Evolutionary conservation across 2,797 vertebrate genomes (phyloP), one percentile per base, ranked within the genome.

Genomic region (Manis crassicaudata): DNA sequence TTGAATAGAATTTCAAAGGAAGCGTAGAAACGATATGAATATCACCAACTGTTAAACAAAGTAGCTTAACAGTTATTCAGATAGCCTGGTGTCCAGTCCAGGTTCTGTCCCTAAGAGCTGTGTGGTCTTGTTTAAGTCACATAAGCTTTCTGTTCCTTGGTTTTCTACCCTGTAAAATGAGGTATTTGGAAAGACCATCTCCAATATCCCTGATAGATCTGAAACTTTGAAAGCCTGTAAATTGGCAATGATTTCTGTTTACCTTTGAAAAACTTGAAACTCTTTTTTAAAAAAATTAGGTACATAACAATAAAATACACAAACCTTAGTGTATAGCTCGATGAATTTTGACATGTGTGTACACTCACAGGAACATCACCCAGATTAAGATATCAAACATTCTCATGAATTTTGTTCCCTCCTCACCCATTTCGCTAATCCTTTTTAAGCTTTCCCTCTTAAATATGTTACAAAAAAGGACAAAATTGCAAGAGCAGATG

Each of bases 81-180:
- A 35, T 68, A 54, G 20, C 50, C n/a, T 60, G 29, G 1, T 72
- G 82, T 92, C n/a, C 23, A 63, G 79, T 54, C n/a, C 43, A 65
- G 6, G 7, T 91, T 72, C 4, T 83, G 32, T 62, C 35, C 54
- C 16, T 88, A 54, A 60, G 80, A 65, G 32, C 62, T 72, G 21
- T 29, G 20, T 32, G 9, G 72, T 90, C 60, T 65, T 91, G 6
- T 67, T 76, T 54, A 62, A 90, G 32, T 88, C 86, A 63, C 6
- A 16, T 4, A 43, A 46, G 0, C 10, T 67, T 94, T 89, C 43
- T 82, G 14, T 84, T 73, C 9, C 58, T 92, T 94, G 46, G 25
- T 68, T 92, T 89, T 67, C 50, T 86, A 43, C 6, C 92, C 46
- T 77, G 23, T 83, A 27, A 93, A 94, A 68, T 50, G 56, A 95